Base-by-base conservation (phyloP, 2,888 invertebrate species). In the Eulithis testata region DNA sequence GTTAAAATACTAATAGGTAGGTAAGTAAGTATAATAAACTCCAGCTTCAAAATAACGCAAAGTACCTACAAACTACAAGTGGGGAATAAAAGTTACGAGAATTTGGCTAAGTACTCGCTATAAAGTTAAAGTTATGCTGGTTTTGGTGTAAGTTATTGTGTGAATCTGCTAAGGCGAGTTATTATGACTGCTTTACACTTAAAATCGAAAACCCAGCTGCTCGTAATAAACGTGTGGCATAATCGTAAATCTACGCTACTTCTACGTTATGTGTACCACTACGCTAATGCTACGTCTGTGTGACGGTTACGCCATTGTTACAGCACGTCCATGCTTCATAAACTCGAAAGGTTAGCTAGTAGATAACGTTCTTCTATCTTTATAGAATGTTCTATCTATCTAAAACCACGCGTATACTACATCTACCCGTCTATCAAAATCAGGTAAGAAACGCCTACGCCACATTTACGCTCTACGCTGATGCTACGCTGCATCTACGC, bases 51-150 rank as follows among this genome's bases (percentile, higher is more conserved):
- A 57, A 53, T 44, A 56, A 65, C 27, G 45, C 31, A 40, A 55
- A 60, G 45, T 58, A 61, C 44, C 43, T 54, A 12, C 37, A 56
- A 55, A 58, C 55, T 61, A 60, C 52, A 60, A 66, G 57, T 54
- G n/a, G 52, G 31, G 53, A n/a, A 50, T 62, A 51, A 62, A 65
- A 62, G 54, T 58, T 58, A 55, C 27, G 58, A 54, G 62, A 44
- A 57, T 62, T 61, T 31, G 27, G 54, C 63, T 61, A 61, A 68
- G 64, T 61, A 64, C 60, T 60, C 45, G 61, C 50, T 59, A 58
- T 60, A 51, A 63, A 66, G 52, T 56, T 66, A 14, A 60, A 65
- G 62, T 60, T 66, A 66, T 63, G 12, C 51, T 54, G 51, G 45
- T 61, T 60, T 64, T 51, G 47, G 44, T 53, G 40, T 59, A 62